Percentiles rank a stretch among this genome's conserved stretches.
Evolutionary conservation across 92 coral and sea anemone species (phyloP).

Genomic region (Parazoanthus darwini): DNA sequence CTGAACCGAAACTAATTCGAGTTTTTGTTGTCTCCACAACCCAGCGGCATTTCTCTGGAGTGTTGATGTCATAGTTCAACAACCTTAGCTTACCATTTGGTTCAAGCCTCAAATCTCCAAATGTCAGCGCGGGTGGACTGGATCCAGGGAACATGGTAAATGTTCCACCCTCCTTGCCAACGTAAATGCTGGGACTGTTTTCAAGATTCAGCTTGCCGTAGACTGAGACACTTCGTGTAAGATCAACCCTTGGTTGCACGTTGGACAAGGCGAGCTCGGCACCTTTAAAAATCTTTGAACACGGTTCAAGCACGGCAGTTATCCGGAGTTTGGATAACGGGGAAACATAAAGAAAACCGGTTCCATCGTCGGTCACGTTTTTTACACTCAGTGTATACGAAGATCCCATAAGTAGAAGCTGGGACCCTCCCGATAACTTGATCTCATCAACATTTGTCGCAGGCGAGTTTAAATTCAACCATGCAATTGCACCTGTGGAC

Average conservation of each 20-base stretch:
- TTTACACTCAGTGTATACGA: slow-evolving; percentile 35
- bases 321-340: slow-evolving; percentile 49
- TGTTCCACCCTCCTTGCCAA: slow-evolving; percentile 57
- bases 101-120: slow-evolving; percentile 39
- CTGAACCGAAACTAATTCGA: neutral
- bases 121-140: slow-evolving; percentile 39
- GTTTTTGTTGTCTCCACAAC: slow-evolving; percentile 22
- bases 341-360: slow-evolving; percentile 55
- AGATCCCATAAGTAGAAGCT: slow-evolving; percentile 53
- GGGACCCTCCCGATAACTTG: slow-evolving; percentile 61
- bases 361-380: slow-evolving; percentile 60
- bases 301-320: slow-evolving; percentile 50
- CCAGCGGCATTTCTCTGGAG: slow-evolving; percentile 52
- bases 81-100: slow-evolving; percentile 36
- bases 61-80: slow-evolving; percentile 38
- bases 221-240: slow-evolving; percentile 52
- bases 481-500: slow-evolving; percentile 60
- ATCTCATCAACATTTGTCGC: slow-evolving; percentile 41
- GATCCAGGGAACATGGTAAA: slow-evolving; percentile 61
- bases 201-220: slow-evolving; percentile 57
- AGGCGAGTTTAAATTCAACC: slow-evolving; percentile 48
- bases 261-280: slow-evolving; percentile 38
- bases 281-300: slow-evolving; percentile 60
- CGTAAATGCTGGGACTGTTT: slow-evolving; percentile 50
- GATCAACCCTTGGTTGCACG: slow-evolving; percentile 29